A percentile compares a stretch with the other conserved stretches of the same genome.
Evolutionary conservation across 2,797 vertebrate species (phyloP).

Genomic region (Sebastes iracundus): DNA sequence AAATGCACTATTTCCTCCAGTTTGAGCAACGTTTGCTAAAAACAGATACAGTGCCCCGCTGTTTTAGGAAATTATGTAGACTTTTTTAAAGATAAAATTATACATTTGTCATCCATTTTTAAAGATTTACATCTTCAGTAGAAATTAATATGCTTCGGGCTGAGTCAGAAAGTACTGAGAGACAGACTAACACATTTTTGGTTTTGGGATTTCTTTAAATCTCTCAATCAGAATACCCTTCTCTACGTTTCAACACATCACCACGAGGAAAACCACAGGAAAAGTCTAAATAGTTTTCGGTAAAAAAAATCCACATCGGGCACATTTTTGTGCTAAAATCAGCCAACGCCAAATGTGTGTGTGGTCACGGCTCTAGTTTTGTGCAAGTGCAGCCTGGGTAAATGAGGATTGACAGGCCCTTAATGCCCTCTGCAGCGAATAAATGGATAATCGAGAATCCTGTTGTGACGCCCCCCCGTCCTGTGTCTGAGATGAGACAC

Average conservation of each 20-base stretch:
- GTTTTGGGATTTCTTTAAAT: neutral
- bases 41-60: too few relatives aligned
- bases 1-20: too few relatives aligned
- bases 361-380: conserved; percentile 36
- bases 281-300: neutral
- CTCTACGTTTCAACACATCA: neutral
- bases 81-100: neutral
- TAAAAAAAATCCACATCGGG: neutral
- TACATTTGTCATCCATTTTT: neutral
- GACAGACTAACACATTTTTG: neutral
- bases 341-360: conserved; percentile 26
- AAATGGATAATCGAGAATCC: conserved; percentile 78
- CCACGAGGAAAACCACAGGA: neutral
- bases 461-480: conserved; percentile 64
- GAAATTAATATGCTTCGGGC: neutral
- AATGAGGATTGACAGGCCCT: conserved; percentile 77
- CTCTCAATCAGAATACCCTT: neutral
- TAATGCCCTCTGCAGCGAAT: conserved; percentile 75
- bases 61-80: too few relatives aligned
- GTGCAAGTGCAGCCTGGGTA: conserved; percentile 45
- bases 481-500: conserved; percentile 69
- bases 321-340: conserved; percentile 19
- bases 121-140: neutral
- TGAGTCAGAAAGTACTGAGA: neutral
- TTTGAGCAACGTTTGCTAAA: too few relatives aligned